phyloP scores from a whole-genome alignment of 30 jellyfish, hydroid and myxozoan genomes.

The Pelagia noctiluca region DNA sequence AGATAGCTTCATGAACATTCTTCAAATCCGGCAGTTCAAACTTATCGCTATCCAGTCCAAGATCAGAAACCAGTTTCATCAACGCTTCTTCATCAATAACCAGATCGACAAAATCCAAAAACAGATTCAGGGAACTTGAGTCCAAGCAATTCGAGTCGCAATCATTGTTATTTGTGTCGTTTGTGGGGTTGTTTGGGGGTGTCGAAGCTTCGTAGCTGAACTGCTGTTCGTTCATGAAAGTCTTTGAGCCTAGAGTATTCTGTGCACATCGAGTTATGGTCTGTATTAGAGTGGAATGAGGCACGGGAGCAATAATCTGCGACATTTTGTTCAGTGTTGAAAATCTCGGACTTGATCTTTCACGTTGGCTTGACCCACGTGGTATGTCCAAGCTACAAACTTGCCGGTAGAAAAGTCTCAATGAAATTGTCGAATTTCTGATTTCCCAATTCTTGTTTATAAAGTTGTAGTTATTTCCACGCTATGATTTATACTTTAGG shows the following conservation, averaged over 20 bases:
- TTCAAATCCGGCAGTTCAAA: conserved; percentile 66
- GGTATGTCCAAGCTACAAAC: too few species aligned
- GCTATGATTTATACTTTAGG: too few species aligned
- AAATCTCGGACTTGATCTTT: too few species aligned
- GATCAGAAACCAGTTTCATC: conserved; percentile 40
- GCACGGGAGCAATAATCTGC: conserved; percentile 75
- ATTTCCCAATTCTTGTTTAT: too few species aligned
- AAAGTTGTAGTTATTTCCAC: too few species aligned
- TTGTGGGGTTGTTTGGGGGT: too few species aligned
- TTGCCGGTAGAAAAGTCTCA: too few species aligned
- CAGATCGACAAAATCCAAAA: conserved; percentile 53
- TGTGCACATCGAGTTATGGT: conserved; percentile 68
- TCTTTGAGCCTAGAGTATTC: conserved; percentile 35
- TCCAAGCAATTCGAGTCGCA: not conserved
- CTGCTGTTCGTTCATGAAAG: not conserved
- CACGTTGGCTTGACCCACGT: too few species aligned
- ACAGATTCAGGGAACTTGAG: conserved; percentile 16
- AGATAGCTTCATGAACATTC: conserved; percentile 37
- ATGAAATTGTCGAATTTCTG: too few species aligned
- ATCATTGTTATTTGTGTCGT: not conserved
- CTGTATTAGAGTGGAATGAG: conserved; percentile 61
- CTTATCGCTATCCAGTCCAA: conserved; percentile 62
- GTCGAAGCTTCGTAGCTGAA: not conserved
- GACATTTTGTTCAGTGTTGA: too few species aligned
- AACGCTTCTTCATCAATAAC: conserved; percentile 61